phyloP scores from a whole-genome alignment of 2,797 vertebrate genomes.

The Todus mexicanus region DNA sequence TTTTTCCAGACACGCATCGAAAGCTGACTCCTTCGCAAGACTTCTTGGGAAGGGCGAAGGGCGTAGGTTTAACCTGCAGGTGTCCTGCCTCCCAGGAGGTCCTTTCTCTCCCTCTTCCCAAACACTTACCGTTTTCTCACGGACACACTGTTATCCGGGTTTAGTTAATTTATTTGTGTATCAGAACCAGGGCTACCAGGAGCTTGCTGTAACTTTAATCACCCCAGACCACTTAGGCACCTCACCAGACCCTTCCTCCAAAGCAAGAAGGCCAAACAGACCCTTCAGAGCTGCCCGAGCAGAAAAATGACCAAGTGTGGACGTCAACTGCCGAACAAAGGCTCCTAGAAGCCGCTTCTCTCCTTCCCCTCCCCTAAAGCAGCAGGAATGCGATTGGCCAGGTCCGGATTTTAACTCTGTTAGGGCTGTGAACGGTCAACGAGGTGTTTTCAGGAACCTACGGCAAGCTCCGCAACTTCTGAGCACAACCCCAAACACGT shows the following conservation, averaged over 20 bases:
- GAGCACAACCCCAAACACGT: accelerated
- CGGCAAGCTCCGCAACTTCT: accelerated
- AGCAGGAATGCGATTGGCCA: background rate
- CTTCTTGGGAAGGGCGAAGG: background rate
- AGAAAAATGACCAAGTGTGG: accelerated
- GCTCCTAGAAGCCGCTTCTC: background rate
- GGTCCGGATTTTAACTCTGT: background rate
- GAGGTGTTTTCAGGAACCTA: background rate
- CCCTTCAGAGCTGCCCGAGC: background rate
- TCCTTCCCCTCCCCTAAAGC: background rate
- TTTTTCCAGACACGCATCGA: background rate
- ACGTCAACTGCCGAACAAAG: background rate
- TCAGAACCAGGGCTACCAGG: background rate
- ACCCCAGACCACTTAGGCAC: background rate
- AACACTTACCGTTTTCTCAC: background rate
- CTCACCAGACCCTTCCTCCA: background rate
- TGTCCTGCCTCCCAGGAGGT: no score
- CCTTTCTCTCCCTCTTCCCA: background rate
- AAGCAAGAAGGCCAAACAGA: background rate
- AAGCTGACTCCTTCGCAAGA: background rate
- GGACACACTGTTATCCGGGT: background rate
- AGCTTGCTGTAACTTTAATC: background rate
- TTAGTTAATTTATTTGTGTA: background rate
- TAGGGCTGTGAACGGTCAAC: background rate
- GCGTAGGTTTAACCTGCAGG: background rate